Conservation (phyloP, 2,797 vertebrate species). For the Echiichthys vipera region DNA sequence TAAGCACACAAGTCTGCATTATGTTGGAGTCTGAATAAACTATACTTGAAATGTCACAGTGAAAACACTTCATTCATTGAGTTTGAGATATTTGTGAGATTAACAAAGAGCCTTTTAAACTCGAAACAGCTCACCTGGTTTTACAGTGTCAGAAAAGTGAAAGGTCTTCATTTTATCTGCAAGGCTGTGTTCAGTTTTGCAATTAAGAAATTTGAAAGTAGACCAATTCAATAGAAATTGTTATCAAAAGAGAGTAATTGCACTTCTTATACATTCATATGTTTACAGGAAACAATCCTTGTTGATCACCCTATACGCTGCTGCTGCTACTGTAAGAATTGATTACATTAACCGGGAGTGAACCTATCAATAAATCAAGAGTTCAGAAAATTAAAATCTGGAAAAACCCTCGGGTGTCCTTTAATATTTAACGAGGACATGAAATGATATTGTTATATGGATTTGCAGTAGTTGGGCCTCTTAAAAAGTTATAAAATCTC, state of each 20-base stretch:
- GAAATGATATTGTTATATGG: background rate
- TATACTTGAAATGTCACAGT: slow-evolving; percentile 10
- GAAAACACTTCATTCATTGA: slow-evolving; percentile 28
- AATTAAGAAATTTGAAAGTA: background rate
- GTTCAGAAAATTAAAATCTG: background rate
- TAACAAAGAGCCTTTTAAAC: slow-evolving; percentile 4
- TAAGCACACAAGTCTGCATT: slow-evolving; percentile 13
- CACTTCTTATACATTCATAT: background rate
- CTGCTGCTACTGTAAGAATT: background rate
- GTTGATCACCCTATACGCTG: too few relatives aligned
- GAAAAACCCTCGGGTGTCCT: background rate
- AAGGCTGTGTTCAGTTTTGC: background rate
- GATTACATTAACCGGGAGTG: background rate
- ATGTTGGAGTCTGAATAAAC: slow-evolving; percentile 21
- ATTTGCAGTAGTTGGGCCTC: slow-evolving; percentile 2
- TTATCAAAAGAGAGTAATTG: background rate
- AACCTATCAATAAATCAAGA: slow-evolving; percentile 8
- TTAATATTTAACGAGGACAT: slow-evolving; percentile 30
- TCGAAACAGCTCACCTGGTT: slow-evolving; percentile 1
- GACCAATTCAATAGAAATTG: background rate
- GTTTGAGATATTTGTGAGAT: slow-evolving; percentile 15
- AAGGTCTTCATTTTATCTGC: background rate
- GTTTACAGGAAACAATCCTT: slow-evolving; percentile 11
- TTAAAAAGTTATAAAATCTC: slow-evolving; percentile 12
- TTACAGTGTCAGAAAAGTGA: background rate